Evolutionary conservation across 2,113 vertebrate genomes (phyloP).

Genomic region (Ovis canadensis): DNA sequence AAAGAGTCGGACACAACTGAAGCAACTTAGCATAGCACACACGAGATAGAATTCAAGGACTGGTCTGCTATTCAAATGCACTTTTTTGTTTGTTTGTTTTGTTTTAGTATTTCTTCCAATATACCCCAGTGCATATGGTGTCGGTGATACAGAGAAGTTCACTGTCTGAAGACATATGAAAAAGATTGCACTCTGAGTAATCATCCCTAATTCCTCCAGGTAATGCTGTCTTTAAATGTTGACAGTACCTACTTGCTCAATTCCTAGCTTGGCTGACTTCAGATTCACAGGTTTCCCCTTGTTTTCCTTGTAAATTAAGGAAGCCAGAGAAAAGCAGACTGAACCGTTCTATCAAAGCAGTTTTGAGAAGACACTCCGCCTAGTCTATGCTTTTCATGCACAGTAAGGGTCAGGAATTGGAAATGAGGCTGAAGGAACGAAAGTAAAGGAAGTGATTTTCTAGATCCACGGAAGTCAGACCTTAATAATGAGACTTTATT

Average conservation of each 20-base stretch:
- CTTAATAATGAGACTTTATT: background rate
- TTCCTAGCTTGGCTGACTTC: background rate
- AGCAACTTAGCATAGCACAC: background rate
- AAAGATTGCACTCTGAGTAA: background rate
- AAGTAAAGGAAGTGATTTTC: background rate
- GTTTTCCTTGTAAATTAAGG: conserved; percentile 14
- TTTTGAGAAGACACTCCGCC: background rate
- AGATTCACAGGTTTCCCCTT: background rate
- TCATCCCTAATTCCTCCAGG: background rate
- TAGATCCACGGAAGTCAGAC: background rate
- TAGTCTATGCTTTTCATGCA: background rate
- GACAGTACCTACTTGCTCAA: background rate
- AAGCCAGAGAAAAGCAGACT: background rate
- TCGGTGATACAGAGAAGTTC: background rate
- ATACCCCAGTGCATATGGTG: background rate
- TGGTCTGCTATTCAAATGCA: background rate
- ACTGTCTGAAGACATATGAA: background rate
- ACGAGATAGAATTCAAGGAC: background rate
- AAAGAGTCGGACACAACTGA: background rate
- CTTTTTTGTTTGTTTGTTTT: background rate
- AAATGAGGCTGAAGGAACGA: background rate
- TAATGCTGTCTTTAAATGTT: background rate
- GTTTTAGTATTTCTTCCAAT: background rate
- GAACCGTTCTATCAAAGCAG: background rate
- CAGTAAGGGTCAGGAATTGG: background rate